Base-by-base conservation (phyloP, 2,888 invertebrate genomes). In the Leptopilina syphax region DNA sequence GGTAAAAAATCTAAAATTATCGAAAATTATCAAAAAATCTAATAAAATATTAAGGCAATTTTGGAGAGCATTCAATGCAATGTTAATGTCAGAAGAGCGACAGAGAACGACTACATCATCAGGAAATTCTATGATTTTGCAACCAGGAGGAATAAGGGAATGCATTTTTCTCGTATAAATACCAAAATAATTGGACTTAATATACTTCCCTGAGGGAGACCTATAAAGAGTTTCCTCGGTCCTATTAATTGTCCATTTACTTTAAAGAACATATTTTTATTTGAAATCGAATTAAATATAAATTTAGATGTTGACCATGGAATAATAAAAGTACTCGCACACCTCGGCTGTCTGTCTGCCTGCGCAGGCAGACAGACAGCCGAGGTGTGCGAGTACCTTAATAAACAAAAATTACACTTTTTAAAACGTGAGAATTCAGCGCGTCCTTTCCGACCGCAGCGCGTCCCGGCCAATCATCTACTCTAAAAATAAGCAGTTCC, bases 121-220 rank as follows among this genome's bases (percentile, higher is more conserved):
- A 12, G 57, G n/a, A 12, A 57, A 57, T 12, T 57, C 57, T 57
- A 57, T 12, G 9, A 57, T 78, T 70, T 79, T 76, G n/a, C 60
- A 13, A 1, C 44, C 12, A 10, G 57, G 47, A 34, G 60, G 57
- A 9, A 82, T n/a, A 0, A 76, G 24, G 4, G 24, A 41, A 34
- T 80, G 77, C 1, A 79, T 3, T 18, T 81, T 68, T 2, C 63
- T 79, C 3, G 79, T 83, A 63, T 80, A 83, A 44, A 83, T 79
- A 1, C 81, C 4, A 41, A 78, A 82, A n/a, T 82, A 1, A 80
- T 2, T 18, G 82, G 81, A 34, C 80, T 81, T 1, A 79, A 24
- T 0, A 77, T 54, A 65, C 78, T 81, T 0, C 82, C 82, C 44
- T 83, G 83, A 1, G 82, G 81, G 8, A 83, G 34, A 0, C 82